These are phyloP conservation scores for Ceramica pisi DNA, from an alignment of 2,888 invertebrate genomes.

Conservation along the genomic window DNA sequence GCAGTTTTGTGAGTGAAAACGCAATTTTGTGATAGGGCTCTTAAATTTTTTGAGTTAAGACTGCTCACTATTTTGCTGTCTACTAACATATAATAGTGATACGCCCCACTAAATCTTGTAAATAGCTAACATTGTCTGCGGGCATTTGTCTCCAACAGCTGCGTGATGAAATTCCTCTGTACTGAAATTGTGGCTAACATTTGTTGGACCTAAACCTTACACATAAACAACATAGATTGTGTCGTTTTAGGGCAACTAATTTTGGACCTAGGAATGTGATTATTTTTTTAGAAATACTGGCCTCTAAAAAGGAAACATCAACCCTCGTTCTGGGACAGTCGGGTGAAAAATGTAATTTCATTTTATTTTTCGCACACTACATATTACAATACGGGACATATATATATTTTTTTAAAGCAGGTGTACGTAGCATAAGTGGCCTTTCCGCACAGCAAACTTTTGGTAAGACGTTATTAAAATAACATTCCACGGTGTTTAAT, in stretches of 20 bases:
- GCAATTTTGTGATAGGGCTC: no score
- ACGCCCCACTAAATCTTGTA: slow-evolving; percentile 37
- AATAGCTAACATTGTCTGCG: slow-evolving; percentile 50
- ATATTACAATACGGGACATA: background rate
- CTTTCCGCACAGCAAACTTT: no score
- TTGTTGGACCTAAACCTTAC: slow-evolving; percentile 16
- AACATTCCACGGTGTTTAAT: no score
- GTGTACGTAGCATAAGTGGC: no score
- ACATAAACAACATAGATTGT: slow-evolving; percentile 22
- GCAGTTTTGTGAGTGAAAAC: no score
- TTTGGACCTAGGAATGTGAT: slow-evolving; percentile 5
- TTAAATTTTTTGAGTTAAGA: no score
- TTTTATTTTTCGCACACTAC: no score
- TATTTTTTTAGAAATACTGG: background rate
- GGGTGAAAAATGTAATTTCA: no score
- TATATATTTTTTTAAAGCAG: no score
- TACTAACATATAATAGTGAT: slow-evolving; percentile 12
- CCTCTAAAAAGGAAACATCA: background rate
- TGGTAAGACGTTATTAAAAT: no score
- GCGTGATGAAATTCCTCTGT: slow-evolving; percentile 60
- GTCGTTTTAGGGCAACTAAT: slow-evolving; percentile 7
- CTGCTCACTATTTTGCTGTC: background rate
- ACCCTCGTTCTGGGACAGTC: no score
- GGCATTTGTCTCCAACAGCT: slow-evolving; percentile 43
- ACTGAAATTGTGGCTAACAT: slow-evolving; percentile 34